Evolutionary conservation across 2,113 vertebrate species (phyloP), one percentile per base, ranked within the genome.

Genomic region (Eurystomus gularis): DNA sequence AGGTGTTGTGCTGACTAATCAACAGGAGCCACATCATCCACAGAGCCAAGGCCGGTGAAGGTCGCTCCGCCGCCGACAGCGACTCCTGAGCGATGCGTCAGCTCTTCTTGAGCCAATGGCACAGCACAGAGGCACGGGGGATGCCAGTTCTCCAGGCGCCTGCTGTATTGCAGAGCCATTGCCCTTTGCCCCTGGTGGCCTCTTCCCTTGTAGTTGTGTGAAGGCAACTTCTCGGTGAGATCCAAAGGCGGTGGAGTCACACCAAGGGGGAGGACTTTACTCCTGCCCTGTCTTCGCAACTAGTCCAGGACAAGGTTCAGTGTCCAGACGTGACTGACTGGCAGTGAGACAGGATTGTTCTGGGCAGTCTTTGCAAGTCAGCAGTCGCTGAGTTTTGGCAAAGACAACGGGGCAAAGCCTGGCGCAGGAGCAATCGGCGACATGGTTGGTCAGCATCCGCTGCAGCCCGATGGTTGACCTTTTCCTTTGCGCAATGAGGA

Each of bases 261-360:
- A 4, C 39, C 39, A 37, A 35, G 10, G 66, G 54, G 60, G 31
- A 71, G 94, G 91, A 91, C 60, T 91, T 94, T 48, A 79, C 35
- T 92, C 80, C 83, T 40, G 29, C 48, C 57, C 72, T 52, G 42
- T 64, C 80, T 86, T 75, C 82, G 69, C 91, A 89, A 29, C 61
- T n/a, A 40, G 65, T 40, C 81, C 91, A 52, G 95, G 86, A 95
- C 94, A 95, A 94, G 94, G 95, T 89, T 95, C 94, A 95, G 91
- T 6, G 65, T 84, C 89, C 35, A 60, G 94, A 92, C 4, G 0
- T 64, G 91, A 88, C 70, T 5, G 21, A 61, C 44, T 95, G 96
- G 79, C 95, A 93, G 18, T 0, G 6, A 31, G 68, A 79, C 48
- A 84, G 84, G 77, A 44, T 37, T 14, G 0, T 91, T 94, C 93